Conservation (phyloP, 2,888 invertebrate genomes). For the Pristionchus exspectatus region DNA sequence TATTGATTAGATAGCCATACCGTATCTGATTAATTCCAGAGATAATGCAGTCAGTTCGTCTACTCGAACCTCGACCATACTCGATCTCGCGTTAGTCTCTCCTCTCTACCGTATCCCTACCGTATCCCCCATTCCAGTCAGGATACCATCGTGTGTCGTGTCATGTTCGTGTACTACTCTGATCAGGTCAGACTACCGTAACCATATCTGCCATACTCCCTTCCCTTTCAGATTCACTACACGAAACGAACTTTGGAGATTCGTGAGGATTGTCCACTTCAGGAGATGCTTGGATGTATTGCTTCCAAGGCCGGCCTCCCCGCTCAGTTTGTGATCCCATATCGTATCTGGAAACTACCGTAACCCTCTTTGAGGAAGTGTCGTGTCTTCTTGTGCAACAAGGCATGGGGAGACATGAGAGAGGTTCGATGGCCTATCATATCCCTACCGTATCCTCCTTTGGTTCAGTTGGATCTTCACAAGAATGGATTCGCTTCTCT, state of each 20-base stretch:
- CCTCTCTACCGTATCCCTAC: neutral
- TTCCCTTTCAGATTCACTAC: neutral
- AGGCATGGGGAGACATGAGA: neutral
- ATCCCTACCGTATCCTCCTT: neutral
- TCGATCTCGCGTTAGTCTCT: neutral
- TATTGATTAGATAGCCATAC: neutral
- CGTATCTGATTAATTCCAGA: neutral
- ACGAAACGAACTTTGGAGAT: neutral
- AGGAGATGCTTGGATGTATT: neutral
- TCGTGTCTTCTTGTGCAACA: neutral
- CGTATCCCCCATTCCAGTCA: neutral
- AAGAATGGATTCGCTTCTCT: neutral
- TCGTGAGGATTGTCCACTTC: neutral
- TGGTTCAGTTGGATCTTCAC: neutral
- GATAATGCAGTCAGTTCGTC: neutral
- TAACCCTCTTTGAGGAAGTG: neutral
- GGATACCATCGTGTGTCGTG: neutral
- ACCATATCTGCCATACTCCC: neutral
- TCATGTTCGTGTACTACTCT: neutral
- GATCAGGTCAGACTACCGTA: neutral
- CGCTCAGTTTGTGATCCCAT: neutral
- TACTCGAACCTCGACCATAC: neutral
- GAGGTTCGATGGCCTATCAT: neutral
- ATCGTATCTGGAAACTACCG: neutral
- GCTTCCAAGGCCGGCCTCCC: neutral